A percentile compares a stretch with the other conserved stretches of the same genome.
Evolutionary conservation across 1,140 invertebrate genomes (phyloP).

Genomic region (Gonatopus flavifemur): DNA sequence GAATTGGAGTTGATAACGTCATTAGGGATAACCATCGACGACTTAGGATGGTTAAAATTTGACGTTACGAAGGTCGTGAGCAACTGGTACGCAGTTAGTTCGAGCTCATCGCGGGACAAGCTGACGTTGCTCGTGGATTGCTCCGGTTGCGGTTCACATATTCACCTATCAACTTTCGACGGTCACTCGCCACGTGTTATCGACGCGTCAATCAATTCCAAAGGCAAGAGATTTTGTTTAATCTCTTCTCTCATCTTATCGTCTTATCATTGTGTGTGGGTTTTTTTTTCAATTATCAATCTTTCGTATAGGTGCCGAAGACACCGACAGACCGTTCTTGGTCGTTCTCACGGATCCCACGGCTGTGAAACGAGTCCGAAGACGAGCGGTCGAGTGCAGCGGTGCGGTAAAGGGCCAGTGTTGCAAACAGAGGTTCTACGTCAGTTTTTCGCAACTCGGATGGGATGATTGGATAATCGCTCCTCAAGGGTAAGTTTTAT

Average conservation of each 20-base stretch:
- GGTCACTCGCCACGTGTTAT: slow-evolving; percentile 47
- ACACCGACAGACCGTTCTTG: slow-evolving; percentile 77
- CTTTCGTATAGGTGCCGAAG: slow-evolving; percentile 42
- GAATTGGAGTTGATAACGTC: slow-evolving; percentile 68
- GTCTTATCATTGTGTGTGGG: too few relatives aligned
- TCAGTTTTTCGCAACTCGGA: slow-evolving; percentile 85
- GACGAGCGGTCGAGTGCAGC: slow-evolving; percentile 80
- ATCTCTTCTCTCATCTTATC: too few relatives aligned
- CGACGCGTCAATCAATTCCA: slow-evolving; percentile 49
- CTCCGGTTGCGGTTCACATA: slow-evolving; percentile 75
- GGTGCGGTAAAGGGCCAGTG: slow-evolving; percentile 76
- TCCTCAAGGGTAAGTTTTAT: slow-evolving; percentile 70
- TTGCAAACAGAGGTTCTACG: slow-evolving; percentile 89
- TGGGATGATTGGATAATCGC: slow-evolving; percentile 97
- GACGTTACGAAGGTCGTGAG: slow-evolving; percentile 78
- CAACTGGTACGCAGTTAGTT: slow-evolving; percentile 66
- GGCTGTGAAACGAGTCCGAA: slow-evolving; percentile 68
- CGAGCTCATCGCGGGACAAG: slow-evolving; percentile 59
- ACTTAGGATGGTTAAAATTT: slow-evolving; percentile 83
- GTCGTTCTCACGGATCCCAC: slow-evolving; percentile 77
- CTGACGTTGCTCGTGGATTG: slow-evolving; percentile 82
- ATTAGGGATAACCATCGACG: slow-evolving; percentile 66
- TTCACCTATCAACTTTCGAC: slow-evolving; percentile 62
- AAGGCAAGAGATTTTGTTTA: too few relatives aligned
- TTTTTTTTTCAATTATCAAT: too few relatives aligned